Evolutionary conservation across 2,113 vertebrate genomes (phyloP), one percentile per base, ranked within the genome.

Genomic region (Corythaeola cristata): DNA sequence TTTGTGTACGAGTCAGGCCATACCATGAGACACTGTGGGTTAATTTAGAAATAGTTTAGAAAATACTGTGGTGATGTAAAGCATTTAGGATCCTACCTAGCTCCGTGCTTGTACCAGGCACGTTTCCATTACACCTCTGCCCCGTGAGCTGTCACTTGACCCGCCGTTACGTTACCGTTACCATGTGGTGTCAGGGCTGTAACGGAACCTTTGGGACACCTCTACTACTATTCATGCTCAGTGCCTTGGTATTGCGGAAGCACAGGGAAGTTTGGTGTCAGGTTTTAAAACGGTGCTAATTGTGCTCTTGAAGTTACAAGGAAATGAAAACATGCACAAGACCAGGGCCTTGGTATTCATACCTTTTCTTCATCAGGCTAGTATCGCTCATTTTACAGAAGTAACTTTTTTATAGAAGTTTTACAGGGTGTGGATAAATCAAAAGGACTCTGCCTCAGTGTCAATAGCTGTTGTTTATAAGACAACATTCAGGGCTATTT

Each of bases 101-200:
- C 32, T 83, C 28, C 0, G 3, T 32, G 53, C 49, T 59, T 64
- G 22, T 17, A 39, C 32, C 37, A 16, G 39, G 8, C 62, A 19
- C 0, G 0, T 41, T 75, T 86, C 62, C 22, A 5, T 55, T 33
- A 26, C 11, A 13, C 14, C 32, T 44, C 30, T 33, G 41, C 2
- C n/a, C 41, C 3, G 5, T 8, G n/a, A 62, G 28, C 39, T 62
- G 55, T 44, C 30, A 44, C 1, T 4, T 2, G 16, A 23, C 8
- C 12, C 30, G 15, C 10, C 2, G 2, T 49, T 44, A 44, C 2
- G 2, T 49, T 44, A 44, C 41, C 41, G 41, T 44, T n/a, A 30
- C 10, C 11, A 59, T 7, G 7, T 28, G 8, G 12, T 7, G 32
- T 6, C 35, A n/a, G 30, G 32, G 53, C 49, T 35, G 9, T 23